phyloP scores from a whole-genome alignment of 1,140 invertebrate genomes.

The Platyscapa corneri region DNA sequence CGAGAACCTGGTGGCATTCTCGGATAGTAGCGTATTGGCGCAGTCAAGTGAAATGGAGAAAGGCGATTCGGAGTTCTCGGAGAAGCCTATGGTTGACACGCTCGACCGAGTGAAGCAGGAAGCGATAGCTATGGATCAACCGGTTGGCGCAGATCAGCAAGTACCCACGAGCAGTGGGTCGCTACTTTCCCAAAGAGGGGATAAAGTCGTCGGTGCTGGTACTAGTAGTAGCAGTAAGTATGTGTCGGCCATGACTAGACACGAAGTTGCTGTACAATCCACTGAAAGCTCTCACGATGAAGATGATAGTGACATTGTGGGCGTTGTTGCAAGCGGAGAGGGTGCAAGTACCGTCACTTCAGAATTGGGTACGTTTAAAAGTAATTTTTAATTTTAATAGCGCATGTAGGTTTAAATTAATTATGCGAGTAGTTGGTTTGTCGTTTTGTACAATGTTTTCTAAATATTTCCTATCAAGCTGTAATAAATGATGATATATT shows the following conservation, averaged over 20 bases:
- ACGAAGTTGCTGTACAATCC: conserved; percentile 64
- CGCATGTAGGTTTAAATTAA: no score
- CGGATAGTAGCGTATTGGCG: not conserved
- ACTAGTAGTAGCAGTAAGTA: conserved; percentile 2
- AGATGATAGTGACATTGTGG: conserved; percentile 70
- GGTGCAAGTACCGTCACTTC: conserved; percentile 72
- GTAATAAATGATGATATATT: no score
- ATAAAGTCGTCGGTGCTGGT: conserved; percentile 50
- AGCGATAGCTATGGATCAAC: conserved; percentile 62
- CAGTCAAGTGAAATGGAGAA: conserved; percentile 14
- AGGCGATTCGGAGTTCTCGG: not conserved
- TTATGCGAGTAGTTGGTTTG: no score
- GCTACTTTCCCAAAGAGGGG: conserved; percentile 57
- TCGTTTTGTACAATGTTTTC: no score
- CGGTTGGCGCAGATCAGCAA: conserved; percentile 60
- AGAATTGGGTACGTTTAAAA: conserved; percentile 72
- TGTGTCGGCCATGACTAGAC: conserved; percentile 55
- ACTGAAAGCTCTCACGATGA: conserved; percentile 70
- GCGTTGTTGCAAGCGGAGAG: conserved; percentile 63
- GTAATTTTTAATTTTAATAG: no score
- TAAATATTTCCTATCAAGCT: no score
- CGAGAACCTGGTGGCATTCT: conserved; percentile 21
- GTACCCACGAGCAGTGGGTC: conserved; percentile 57
- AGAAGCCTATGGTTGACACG: conserved; percentile 57
- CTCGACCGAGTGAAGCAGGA: conserved; percentile 68